Evolutionary conservation across 1,140 invertebrate species (phyloP).

Genomic region (Leptinotarsa undecemlineata): DNA sequence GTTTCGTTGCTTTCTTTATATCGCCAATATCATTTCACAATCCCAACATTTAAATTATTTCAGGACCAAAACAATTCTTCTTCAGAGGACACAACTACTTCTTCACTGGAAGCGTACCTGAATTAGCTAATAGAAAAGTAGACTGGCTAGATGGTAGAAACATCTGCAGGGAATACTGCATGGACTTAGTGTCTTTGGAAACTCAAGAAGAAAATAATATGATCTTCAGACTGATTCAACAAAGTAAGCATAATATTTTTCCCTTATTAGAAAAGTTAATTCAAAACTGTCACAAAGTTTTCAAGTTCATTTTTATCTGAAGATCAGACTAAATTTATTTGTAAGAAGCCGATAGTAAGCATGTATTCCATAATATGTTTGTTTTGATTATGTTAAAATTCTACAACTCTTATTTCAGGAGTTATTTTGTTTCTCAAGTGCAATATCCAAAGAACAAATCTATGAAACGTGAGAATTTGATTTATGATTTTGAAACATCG

Average conservation of each 20-base stretch:
- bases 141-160: constrained; percentile 91
- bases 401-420: neutral
- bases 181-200: constrained; percentile 87
- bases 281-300: no score
- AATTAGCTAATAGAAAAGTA: constrained; percentile 74
- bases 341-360: no score
- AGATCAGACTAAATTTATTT: no score
- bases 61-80: constrained; percentile 89
- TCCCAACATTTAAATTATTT: constrained; percentile 38
- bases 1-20: no score
- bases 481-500: neutral
- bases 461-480: neutral
- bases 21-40: no score
- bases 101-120: constrained; percentile 81
- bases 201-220: constrained; percentile 88
- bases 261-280: neutral
- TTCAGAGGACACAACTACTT: constrained; percentile 87
- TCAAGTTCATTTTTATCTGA: no score
- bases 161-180: constrained; percentile 87
- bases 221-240: constrained; percentile 82
- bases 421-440: neutral
- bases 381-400: no score
- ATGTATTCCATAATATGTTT: no score
- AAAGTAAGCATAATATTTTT: constrained; percentile 64
- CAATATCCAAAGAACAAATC: neutral